Evolutionary conservation across 2,888 invertebrate genomes (phyloP), one percentile per base, ranked within the genome.

Genomic region (Tetragonula carbonaria): DNA sequence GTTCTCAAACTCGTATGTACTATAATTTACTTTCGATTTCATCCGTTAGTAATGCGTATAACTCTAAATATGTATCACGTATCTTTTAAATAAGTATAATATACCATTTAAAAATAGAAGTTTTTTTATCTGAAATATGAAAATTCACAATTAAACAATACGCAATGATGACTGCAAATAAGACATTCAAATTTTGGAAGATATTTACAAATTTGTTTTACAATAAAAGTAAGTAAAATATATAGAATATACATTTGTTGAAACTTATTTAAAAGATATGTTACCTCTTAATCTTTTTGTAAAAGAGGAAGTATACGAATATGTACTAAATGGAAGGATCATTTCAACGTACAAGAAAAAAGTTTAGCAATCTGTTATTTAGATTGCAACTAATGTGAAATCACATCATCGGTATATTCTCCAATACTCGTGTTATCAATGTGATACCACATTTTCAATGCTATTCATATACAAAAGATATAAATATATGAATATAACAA

Each of bases 241-340:
- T 5, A n/a, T 38, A 45, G 38, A 51, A 53, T 67, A 53, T 38
- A 23, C 23, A 11, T 13, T 23, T 66, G 66, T 21, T 23, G n/a
- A 66, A 21, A 59, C 62, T 78, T 59, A 67, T 84, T 87, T 80
- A 62, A 78, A 87, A 84, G 84, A 86, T 82, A 87, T 45, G 77
- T 55, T 55, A 78, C 62, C 50, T 33, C n/a, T 74, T 59, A 38
- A 38, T 65, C 76, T 74, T 82, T 59, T 71, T 51, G 55, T 21
- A 53, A 80, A 62, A 79, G 81, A 80, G 81, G 77, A 75, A 76
- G 65, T 72, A 81, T 72, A 80, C 68, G 70, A 80, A 74, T 70
- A 87, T 33, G 57, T 83, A 78, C 78, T 82, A 87, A 86, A 84
- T 86, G 81, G 79, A 87, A 86, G 82, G 82, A 85, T 84, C 73